Base-by-base conservation (phyloP, 1,140 invertebrate species). In the Prorops nasuta region DNA sequence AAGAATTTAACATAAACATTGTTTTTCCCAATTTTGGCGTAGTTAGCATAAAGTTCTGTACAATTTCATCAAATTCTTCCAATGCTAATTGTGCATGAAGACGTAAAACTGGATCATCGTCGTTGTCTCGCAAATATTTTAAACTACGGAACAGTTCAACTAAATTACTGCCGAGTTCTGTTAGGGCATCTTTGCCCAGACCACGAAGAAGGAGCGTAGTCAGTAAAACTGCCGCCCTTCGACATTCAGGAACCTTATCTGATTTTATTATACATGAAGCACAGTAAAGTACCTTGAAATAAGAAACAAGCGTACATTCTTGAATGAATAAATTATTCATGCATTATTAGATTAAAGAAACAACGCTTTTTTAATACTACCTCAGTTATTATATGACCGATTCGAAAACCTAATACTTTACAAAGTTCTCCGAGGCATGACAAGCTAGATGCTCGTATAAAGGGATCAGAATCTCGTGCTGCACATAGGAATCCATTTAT, bases 381-480 rank as follows among this genome's bases (percentile, higher is more conserved):
- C 81, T 93, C 91, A 56, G 83, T 83, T 40, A 89, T 72, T 42
- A 89, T 80, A 52, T 81, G 74, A 40, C 86, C 86, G 1, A 94
- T 67, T 63, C 84, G 85, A 63, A 86, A 92, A 38, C 85, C 82
- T 8, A 96, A 70, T 4, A 89, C 79, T 54, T 84, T 81, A 61
- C 88, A 90, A n/a, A 93, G 74, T 77, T 94, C 90, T 1, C 88
- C 92, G 10, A 96, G 74, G 74, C 92, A 92, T 0, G 90, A 92
- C 34, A 96, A 74, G 71, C 87, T 86, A 3, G 91, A 93, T 8
- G 90, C 83, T 66, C 90, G 80, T 12, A 94, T 81, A n/a, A 90
- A 66, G 17, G 83, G 74, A 65, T 93, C 90, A 1, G 80, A 57
- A 74, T 92, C 88, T 61, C 83, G 82, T 10, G 82, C 79, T 1